Conservation (phyloP, 2,113 vertebrate species). For the Amblyornis subalaris region DNA sequence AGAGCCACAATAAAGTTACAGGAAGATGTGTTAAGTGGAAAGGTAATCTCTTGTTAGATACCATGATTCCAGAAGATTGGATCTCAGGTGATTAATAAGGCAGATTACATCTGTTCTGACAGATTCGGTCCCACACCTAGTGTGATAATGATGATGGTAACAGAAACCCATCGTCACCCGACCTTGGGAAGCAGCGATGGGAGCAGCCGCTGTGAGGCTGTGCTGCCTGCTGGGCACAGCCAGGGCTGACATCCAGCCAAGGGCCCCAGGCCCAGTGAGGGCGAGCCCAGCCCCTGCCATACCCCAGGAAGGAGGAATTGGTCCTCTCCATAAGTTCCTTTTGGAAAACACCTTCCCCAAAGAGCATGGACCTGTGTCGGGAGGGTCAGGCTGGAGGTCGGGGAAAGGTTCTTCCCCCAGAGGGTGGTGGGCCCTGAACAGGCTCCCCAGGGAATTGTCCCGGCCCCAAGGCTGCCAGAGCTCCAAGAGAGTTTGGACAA, state of each 20-base stretch:
- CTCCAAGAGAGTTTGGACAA: background rate
- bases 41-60: background rate
- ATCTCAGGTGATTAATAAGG: background rate
- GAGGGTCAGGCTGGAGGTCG: background rate
- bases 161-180: background rate
- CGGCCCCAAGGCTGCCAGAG: background rate
- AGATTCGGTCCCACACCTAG: background rate
- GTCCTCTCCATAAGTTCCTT: accelerated
- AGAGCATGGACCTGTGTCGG: background rate
- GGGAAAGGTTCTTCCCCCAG: background rate
- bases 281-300: background rate
- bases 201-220: background rate
- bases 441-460: background rate
- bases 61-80: background rate
- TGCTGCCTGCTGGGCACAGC: background rate
- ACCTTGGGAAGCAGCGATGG: too few species aligned
- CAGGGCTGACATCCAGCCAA: background rate
- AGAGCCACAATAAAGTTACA: accelerated
- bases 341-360: background rate
- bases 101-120: background rate
- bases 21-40: background rate
- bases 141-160: too few species aligned
- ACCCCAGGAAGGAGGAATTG: background rate
- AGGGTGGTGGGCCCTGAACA: background rate
- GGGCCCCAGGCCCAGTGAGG: background rate